Conservation (phyloP, 2,113 vertebrate genomes). For the Anarhynchus alexandrinus region DNA sequence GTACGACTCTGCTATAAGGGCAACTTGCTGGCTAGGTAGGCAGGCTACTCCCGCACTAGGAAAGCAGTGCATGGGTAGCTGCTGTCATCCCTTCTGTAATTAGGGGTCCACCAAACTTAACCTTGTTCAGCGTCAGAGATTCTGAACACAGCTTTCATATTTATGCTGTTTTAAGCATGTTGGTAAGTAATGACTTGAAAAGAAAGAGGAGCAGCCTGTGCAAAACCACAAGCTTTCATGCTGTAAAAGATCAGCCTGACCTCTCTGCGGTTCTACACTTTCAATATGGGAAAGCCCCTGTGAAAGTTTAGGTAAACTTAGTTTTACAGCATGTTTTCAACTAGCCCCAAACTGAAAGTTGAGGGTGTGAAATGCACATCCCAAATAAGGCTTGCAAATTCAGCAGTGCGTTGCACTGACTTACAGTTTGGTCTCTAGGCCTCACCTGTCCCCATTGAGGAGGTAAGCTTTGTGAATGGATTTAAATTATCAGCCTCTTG, state of each 20-base stretch:
- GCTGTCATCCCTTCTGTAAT: neutral
- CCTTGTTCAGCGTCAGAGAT: neutral
- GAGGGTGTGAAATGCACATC: neutral
- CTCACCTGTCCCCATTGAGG: neutral
- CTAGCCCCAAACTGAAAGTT: neutral
- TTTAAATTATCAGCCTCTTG: neutral
- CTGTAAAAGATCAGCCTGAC: neutral
- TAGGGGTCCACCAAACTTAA: neutral
- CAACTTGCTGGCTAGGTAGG: neutral
- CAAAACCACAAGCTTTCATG: neutral
- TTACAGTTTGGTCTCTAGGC: neutral
- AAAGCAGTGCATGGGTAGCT: neutral
- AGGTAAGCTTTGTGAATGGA: neutral
- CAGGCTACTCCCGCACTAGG: neutral
- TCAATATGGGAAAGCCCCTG: neutral
- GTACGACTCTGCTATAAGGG: neutral
- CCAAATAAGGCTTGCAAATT: neutral
- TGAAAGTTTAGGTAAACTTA: slow-evolving; percentile 19
- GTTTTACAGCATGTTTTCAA: neutral
- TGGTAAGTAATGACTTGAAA: neutral
- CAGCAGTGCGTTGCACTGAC: neutral
- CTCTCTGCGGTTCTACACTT: neutral
- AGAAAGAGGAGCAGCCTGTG: neutral
- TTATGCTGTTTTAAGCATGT: neutral
- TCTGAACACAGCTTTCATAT: neutral